Percentiles rank a stretch among this genome's conserved stretches.
Evolutionary conservation across 1,140 invertebrate genomes (phyloP).

Genomic region (Diorhabda elongata): DNA sequence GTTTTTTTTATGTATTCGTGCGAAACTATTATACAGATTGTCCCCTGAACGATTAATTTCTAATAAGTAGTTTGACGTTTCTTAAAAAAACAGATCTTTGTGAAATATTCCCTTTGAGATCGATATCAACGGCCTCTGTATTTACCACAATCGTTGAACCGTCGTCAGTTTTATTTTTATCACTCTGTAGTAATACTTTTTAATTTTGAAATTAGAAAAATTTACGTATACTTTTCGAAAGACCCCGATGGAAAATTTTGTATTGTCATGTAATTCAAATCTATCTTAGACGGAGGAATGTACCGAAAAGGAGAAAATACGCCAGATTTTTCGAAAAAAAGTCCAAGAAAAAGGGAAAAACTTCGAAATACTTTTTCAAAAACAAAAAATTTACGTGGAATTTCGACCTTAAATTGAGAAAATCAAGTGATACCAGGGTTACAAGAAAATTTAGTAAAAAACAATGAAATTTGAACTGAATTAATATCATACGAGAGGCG

Average conservation of each 20-base stretch:
- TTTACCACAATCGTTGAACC: slow-evolving; percentile 20
- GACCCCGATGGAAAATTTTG: not conserved
- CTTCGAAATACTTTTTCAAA: no score
- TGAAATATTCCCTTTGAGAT: slow-evolving; percentile 45
- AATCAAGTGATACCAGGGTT: no score
- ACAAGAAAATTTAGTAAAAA: no score
- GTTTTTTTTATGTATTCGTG: slow-evolving; percentile 32
- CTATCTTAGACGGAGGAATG: no score
- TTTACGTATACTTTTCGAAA: slow-evolving; percentile 18
- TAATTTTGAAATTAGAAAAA: slow-evolving; percentile 37
- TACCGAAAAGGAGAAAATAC: not conserved
- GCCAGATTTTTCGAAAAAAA: not conserved
- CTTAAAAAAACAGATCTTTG: slow-evolving; percentile 46
- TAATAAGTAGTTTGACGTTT: no score
- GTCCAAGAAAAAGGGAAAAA: not conserved
- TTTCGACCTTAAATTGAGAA: no score
- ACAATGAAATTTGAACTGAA: no score
- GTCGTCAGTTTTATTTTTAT: slow-evolving; percentile 36
- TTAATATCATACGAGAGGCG: no score
- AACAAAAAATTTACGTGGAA: no score
- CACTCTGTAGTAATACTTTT: slow-evolving; percentile 38
- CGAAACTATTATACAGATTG: slow-evolving; percentile 34
- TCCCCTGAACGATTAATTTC: no score
- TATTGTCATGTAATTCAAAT: no score
- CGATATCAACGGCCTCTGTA: slow-evolving; percentile 23